Evolutionary conservation across 2,888 invertebrate genomes (phyloP), one percentile per base, ranked within the genome.

Genomic region (Oconnorella tubifera): DNA sequence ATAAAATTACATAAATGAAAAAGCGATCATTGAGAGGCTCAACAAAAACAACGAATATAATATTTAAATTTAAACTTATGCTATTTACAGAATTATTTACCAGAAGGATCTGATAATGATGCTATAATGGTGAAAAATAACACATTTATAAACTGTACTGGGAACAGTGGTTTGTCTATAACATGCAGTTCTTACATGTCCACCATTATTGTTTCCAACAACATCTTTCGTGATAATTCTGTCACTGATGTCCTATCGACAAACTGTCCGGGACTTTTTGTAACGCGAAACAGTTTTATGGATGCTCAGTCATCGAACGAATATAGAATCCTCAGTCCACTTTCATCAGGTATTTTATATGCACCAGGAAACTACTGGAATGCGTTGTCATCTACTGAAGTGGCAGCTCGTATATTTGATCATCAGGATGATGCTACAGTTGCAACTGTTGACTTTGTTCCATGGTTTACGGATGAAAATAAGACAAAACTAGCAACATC

Each of bases 301-400:
- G 40, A 33, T 25, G 10, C 23, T 1, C 0, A 0, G 3, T 40
- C 33, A 6, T 40, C 19, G 14, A 27, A 33, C 14, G 59, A 33
- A 25, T 58, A 58, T 14, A 28, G 40, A 14, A 19, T 40, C 6
- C 10, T 19, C 10, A 14, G 19, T 40, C 6, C 10, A 6, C 40
- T 14, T 40, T 23, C 48, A 27, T n/a, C n/a, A n/a, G 1, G 2
- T 4, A 23, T 0, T 25, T 33, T 40, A 19, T 58, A 58, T 14
- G 59, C 59, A n/a, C 23, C 59, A 25, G 33, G 59, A 33, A 58
- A 58, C 40, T 58, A 33, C 40, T 58, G 59, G 59, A 58, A 58
- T 40, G 1, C 40, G 10, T 25, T 48, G 2, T 27, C 25, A 28
- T 32, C 28, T n/a, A 27, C 19, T 25, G 59, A 58, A 23, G 33